A percentile compares a stretch with the other conserved stretches of the same genome.
Conservation (phyloP, 2,113 vertebrate genomes). For the Seriola rivoliana region DNA sequence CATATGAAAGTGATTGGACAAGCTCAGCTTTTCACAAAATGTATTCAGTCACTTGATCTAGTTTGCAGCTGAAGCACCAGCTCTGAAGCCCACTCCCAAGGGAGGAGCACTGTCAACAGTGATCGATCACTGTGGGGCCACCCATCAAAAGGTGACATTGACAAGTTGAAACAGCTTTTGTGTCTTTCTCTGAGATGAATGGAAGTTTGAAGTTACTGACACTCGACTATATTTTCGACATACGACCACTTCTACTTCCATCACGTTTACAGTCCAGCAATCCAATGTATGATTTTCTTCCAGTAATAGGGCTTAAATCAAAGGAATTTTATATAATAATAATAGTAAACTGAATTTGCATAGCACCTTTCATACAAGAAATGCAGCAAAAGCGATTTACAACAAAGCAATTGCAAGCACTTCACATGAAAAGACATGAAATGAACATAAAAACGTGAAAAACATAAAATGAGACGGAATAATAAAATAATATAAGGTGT, state of each 20-base stretch:
- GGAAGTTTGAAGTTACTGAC: neutral
- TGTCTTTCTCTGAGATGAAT: constrained; percentile 13
- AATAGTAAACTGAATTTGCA: too few relatives aligned
- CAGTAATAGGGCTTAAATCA: neutral
- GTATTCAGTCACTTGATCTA: constrained; percentile 9
- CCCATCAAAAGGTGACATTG: constrained; percentile 59
- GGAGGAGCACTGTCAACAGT: constrained; percentile 29
- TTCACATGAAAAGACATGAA: too few relatives aligned
- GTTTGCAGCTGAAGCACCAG: neutral
- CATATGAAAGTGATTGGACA: neutral
- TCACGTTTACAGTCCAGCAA: neutral
- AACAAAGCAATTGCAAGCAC: too few relatives aligned
- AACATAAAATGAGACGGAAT: too few relatives aligned
- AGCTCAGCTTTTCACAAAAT: neutral
- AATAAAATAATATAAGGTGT: neutral
- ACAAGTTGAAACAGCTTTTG: constrained; percentile 32
- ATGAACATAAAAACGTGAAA: too few relatives aligned
- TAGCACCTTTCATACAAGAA: too few relatives aligned
- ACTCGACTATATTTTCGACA: neutral
- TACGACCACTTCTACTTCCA: too few relatives aligned
- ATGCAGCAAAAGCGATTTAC: too few relatives aligned
- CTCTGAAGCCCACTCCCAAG: constrained; percentile 1
- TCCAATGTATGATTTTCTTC: neutral
- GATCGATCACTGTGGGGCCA: constrained; percentile 43
- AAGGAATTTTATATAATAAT: too few relatives aligned